These are phyloP conservation scores for Bilobella aurantiaca DNA, from an alignment of 1,140 invertebrate genomes.

Conservation along the genomic window DNA sequence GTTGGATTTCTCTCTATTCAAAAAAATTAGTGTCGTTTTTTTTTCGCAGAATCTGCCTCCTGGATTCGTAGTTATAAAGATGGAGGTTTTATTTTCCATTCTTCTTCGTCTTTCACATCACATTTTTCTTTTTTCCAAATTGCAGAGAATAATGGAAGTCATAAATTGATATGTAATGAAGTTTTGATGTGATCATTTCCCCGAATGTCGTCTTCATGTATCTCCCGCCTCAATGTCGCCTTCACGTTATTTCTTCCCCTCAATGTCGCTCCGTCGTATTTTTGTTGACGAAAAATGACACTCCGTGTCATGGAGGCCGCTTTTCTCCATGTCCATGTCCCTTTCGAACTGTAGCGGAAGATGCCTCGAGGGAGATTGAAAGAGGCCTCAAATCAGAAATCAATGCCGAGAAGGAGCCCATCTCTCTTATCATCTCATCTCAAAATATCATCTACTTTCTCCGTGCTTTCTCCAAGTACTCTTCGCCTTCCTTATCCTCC, in stretches of 20 bases:
- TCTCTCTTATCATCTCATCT: not conserved
- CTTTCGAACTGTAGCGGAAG: not conserved
- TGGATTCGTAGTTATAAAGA: no score
- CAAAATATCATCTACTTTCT: not conserved
- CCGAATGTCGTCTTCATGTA: not conserved
- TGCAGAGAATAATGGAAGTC: conserved; percentile 19
- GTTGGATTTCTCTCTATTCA: no score
- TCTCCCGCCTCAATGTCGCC: not conserved
- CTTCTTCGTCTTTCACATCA: not conserved
- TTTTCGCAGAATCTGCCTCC: no score
- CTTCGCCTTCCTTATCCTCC: no score
- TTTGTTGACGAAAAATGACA: no score
- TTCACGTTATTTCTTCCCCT: no score
- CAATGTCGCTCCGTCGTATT: no score
- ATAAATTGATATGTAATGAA: conserved; percentile 29
- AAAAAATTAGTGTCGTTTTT: not conserved
- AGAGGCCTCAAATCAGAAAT: conserved; percentile 20
- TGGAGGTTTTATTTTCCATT: not conserved
- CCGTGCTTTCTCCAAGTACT: no score
- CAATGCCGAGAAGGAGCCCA: conserved; percentile 16
- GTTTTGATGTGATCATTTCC: conserved; percentile 14
- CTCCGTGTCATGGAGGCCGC: no score
- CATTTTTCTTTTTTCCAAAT: not conserved
- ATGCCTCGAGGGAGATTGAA: not conserved
- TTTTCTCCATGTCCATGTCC: no score